Conservation (phyloP, 2,888 invertebrate species). For the Amphiduros pacificus region DNA sequence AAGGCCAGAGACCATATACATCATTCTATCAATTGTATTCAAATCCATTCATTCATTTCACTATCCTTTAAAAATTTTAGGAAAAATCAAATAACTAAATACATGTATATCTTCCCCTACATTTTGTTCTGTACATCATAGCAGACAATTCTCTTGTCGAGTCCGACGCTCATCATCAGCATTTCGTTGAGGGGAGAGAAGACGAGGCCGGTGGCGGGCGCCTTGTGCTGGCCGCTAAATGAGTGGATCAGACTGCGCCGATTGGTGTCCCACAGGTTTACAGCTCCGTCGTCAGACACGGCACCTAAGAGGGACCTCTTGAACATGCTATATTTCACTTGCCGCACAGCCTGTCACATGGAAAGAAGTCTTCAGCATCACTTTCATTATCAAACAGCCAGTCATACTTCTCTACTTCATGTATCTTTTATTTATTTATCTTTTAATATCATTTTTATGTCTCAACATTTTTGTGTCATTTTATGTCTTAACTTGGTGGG, state of each 20-base stretch:
- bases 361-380: too few relatives aligned
- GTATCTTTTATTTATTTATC: too few relatives aligned
- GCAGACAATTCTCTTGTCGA: slow-evolving; percentile 58
- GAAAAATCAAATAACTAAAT: neutral
- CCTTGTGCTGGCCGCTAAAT: slow-evolving; percentile 50
- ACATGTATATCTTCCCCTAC: too few relatives aligned
- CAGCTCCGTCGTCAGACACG: slow-evolving; percentile 54
- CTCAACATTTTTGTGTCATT: too few relatives aligned
- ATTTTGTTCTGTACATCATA: slow-evolving; percentile 55
- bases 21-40: too few relatives aligned
- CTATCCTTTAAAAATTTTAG: neutral
- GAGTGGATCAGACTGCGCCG: slow-evolving; percentile 46
- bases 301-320: slow-evolving; percentile 52
- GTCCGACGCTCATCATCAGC: slow-evolving; percentile 58
- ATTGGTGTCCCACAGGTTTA: slow-evolving; percentile 58
- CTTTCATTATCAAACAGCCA: neutral
- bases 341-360: slow-evolving; percentile 45
- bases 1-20: too few relatives aligned
- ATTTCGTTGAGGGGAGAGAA: slow-evolving; percentile 61
- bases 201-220: slow-evolving; percentile 57
- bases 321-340: slow-evolving; percentile 48
- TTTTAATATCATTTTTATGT: too few relatives aligned
- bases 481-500: too few relatives aligned
- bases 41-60: neutral
- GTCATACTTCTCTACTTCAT: too few relatives aligned